A percentile compares a stretch with the other conserved stretches of the same genome.
Conservation (phyloP, 2,888 invertebrate genomes). For the Blastobasis lacticolella region DNA sequence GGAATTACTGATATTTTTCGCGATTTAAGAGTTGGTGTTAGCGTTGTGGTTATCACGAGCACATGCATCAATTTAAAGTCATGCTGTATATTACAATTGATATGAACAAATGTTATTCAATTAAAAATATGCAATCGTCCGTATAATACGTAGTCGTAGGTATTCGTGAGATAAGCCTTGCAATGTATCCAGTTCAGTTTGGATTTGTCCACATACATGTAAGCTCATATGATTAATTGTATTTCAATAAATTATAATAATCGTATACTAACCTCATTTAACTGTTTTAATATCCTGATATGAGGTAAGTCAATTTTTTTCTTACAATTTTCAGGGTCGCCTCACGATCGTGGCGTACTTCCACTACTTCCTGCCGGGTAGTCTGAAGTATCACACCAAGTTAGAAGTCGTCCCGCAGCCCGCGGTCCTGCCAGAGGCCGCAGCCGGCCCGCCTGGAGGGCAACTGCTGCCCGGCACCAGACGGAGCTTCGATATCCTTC, state of each 20-base stretch:
- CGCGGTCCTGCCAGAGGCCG: slow-evolving; percentile 9
- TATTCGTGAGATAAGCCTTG: background rate
- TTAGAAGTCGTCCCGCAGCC: slow-evolving; percentile 15
- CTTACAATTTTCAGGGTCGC: slow-evolving; percentile 31
- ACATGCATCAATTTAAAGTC: too few species aligned
- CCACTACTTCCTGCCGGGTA: slow-evolving; percentile 44
- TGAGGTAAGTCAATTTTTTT: background rate
- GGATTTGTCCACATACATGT: slow-evolving; percentile 31
- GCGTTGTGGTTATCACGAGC: too few species aligned
- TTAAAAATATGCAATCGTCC: too few species aligned
- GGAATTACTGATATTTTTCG: too few species aligned
- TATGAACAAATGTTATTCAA: too few species aligned
- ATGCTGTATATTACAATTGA: too few species aligned
- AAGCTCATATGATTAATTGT: slow-evolving; percentile 12
- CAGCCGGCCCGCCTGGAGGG: slow-evolving; percentile 20
- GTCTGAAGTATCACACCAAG: slow-evolving; percentile 29
- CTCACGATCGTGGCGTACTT: slow-evolving; percentile 35
- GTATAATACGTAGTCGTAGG: too few species aligned
- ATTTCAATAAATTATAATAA: too few species aligned
- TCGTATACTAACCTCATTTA: too few species aligned
- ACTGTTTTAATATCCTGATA: too few species aligned
- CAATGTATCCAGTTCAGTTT: slow-evolving; percentile 24
- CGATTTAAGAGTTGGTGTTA: too few species aligned
- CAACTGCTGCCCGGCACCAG: slow-evolving; percentile 17
- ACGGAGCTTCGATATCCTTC: slow-evolving; percentile 32